Conservation (phyloP, 2,888 invertebrate species). For the Leptogaster cylindrica region DNA sequence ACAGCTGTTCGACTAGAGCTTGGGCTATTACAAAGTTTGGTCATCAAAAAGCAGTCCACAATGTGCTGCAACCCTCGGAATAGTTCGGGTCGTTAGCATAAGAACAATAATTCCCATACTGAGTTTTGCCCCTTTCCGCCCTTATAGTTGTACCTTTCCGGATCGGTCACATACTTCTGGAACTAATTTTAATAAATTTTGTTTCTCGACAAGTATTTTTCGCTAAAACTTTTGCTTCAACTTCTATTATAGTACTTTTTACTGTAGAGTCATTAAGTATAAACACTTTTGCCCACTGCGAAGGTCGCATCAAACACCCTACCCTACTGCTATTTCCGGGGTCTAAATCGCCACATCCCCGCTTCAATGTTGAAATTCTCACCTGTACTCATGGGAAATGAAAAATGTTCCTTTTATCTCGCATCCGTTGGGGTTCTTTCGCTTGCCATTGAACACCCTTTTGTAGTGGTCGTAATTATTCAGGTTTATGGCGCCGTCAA, state of each 20-base stretch:
- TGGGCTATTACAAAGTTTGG: constrained; percentile 44
- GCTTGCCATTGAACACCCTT: constrained; percentile 80
- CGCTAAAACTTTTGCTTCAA: background rate
- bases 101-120: background rate
- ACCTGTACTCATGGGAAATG: constrained; percentile 84
- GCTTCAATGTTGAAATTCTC: constrained; percentile 50
- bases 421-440: constrained; percentile 89
- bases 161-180: background rate
- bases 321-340: background rate
- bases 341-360: background rate
- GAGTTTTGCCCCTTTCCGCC: too few relatives aligned
- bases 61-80: constrained; percentile 14
- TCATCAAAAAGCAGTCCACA: constrained; percentile 43
- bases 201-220: too few relatives aligned
- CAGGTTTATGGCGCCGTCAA: constrained; percentile 91
- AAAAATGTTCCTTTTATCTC: constrained; percentile 91
- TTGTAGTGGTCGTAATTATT: constrained; percentile 89
- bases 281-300: background rate
- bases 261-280: background rate
- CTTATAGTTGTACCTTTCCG: too few relatives aligned
- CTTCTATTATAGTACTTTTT: background rate
- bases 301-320: background rate
- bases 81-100: background rate
- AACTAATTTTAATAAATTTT: constrained; percentile 14
- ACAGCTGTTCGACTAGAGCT: constrained; percentile 44